Conservation (phyloP, 2,113 vertebrate genomes). For the Xiphophorus couchianus region DNA sequence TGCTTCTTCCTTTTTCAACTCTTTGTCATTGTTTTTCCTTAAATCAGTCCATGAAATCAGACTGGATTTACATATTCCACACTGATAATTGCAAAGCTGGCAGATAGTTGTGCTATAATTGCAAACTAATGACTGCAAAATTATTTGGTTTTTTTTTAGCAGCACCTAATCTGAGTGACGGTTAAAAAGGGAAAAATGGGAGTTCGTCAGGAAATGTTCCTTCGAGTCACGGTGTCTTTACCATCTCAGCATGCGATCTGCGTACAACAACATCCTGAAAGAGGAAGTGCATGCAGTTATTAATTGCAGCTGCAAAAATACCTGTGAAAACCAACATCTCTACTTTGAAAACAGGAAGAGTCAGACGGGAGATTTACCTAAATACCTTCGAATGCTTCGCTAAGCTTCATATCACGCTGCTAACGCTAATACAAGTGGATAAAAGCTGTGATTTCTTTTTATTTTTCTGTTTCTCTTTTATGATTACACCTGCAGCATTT, state of each 20-base stretch:
- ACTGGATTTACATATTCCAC: conserved; percentile 81
- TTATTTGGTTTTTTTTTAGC: conserved; percentile 32
- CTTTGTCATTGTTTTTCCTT: conserved; percentile 61
- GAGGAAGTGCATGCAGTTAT: conserved; percentile 11
- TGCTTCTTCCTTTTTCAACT: conserved; percentile 34
- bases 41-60: conserved; percentile 73
- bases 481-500: neutral
- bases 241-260: conserved; percentile 50
- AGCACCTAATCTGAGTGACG: conserved; percentile 44
- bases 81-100: conserved; percentile 79
- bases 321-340: conserved; percentile 18
- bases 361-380: neutral
- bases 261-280: conserved; percentile 58
- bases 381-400: neutral
- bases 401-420: neutral
- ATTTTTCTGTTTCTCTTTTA: neutral
- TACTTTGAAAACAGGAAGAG: conserved; percentile 26
- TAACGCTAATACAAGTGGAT: neutral
- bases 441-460: neutral
- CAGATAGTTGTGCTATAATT: conserved; percentile 76
- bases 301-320: conserved; percentile 47
- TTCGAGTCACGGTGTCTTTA: conserved; percentile 47
- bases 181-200: conserved; percentile 16
- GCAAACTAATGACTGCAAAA: conserved; percentile 71
- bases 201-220: conserved; percentile 28